phyloP scores from a whole-genome alignment of 2,113 vertebrate genomes.

The Austrofundulus limnaeus region DNA sequence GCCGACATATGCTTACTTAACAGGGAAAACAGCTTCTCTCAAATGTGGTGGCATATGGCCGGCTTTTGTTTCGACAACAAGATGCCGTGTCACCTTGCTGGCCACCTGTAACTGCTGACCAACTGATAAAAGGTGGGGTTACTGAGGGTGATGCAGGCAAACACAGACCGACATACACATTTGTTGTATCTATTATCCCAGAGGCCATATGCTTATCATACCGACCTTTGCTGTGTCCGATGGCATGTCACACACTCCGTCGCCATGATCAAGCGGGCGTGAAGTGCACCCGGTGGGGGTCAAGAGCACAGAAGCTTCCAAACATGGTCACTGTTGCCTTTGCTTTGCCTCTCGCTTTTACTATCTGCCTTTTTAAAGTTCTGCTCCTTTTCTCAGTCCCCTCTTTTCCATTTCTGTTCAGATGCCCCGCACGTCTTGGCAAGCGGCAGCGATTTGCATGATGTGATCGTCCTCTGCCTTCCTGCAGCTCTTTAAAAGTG shows the following conservation, averaged over 20 bases:
- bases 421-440: slow-evolving; percentile 60
- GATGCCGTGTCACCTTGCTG: slow-evolving; percentile 73
- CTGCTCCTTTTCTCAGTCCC: neutral
- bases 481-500: slow-evolving; percentile 63
- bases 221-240: slow-evolving; percentile 63
- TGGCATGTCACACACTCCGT: slow-evolving; percentile 63
- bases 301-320: slow-evolving; percentile 48
- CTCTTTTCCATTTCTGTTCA: slow-evolving; percentile 38
- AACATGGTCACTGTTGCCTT: slow-evolving; percentile 19
- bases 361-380: neutral
- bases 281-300: slow-evolving; percentile 59
- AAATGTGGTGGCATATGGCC: slow-evolving; percentile 63
- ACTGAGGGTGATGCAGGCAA: slow-evolving; percentile 34
- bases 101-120: slow-evolving; percentile 70
- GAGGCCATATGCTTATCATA: slow-evolving; percentile 73
- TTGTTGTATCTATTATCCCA: slow-evolving; percentile 56
- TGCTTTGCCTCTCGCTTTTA: neutral
- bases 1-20: slow-evolving; percentile 59
- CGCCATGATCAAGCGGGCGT: slow-evolving; percentile 54
- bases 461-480: slow-evolving; percentile 67
- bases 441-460: slow-evolving; percentile 70
- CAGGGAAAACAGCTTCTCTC: slow-evolving; percentile 69
- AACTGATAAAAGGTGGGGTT: slow-evolving; percentile 1
- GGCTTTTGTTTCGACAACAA: slow-evolving; percentile 61
- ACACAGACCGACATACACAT: slow-evolving; percentile 52